Base-by-base conservation (phyloP, 2,888 invertebrate species). In the Agelastica alni region DNA sequence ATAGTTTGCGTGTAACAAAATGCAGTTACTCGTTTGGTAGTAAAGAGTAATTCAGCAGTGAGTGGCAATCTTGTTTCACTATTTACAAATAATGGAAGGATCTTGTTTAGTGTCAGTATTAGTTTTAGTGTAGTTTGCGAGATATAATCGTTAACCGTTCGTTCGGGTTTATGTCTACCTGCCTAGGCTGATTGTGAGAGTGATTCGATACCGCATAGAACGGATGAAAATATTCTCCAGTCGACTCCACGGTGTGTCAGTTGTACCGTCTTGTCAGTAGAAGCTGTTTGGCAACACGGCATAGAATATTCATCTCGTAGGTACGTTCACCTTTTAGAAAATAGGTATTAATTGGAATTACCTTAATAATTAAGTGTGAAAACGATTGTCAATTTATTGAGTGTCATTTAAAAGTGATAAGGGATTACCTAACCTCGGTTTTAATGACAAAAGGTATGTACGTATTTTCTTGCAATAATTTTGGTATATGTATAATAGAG, bases 361-460 rank as follows among this genome's bases (percentile, higher is more conserved):
- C 47, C 43, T 43, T 48, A 48, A 53, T 48, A 20, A 36, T 51
- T 51, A 45, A 51, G 46, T 46, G 51, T 42, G 22, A 47, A 53
- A 42, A 37, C 14, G 42, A 43, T 53, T 32, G 34, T 36, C 28
- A 32, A 34, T 32, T 32, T 39, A 30, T 32, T 31, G 26, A 47
- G 46, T 42, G 45, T 34, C 13, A 45, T 45, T 45, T 28, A 44
- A 57, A 54, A 51, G 53, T 59, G 59, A 41, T 51, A 58, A 61
- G 49, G 62, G 59, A 59, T 58, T 64, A 58, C 44, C 51, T 51
- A 45, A 47, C 52, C 51, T 32, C 51, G 52, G 53, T 56, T 47
- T 43, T 34, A 39, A 52, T 52, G 37, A 39, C 37, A 36, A 51
- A 43, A 44, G 49, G 52, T 49, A 49, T 34, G 49, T 49, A 41